Evolutionary conservation across 2,797 vertebrate genomes (phyloP).

Genomic region (Falco berigora): DNA sequence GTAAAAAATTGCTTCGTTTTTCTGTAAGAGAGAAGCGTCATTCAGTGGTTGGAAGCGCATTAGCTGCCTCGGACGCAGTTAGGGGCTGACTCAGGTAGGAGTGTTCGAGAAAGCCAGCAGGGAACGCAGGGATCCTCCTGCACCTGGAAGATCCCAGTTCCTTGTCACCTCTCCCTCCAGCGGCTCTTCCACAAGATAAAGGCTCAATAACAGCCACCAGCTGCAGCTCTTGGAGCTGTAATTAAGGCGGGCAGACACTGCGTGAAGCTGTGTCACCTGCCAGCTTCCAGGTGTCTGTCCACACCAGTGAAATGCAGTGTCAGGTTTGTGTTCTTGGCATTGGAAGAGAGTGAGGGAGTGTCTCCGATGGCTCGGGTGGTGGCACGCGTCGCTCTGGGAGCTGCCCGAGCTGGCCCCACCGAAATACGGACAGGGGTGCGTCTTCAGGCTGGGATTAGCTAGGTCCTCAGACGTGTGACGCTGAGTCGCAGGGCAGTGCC

Average conservation of each 20-base stretch:
- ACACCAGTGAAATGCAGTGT: not conserved
- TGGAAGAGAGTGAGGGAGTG: too few relatives aligned
- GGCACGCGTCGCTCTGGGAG: not conserved
- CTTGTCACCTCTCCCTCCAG: not conserved
- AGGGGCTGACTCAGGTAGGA: not conserved
- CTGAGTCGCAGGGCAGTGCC: not conserved
- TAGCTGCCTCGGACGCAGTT: not conserved
- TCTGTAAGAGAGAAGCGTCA: constrained; percentile 60
- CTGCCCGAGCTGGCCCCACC: not conserved
- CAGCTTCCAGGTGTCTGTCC: not conserved
- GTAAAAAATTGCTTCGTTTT: constrained; percentile 68
- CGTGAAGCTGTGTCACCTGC: not conserved
- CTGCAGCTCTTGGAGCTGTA: not conserved
- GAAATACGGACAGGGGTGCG: not conserved
- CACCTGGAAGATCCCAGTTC: not conserved
- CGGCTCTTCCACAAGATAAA: not conserved
- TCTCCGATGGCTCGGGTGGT: not conserved
- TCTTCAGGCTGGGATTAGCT: not conserved
- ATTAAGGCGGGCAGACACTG: not conserved
- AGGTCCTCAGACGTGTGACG: not conserved
- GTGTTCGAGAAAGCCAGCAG: not conserved
- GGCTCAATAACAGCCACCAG: not conserved
- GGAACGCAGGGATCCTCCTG: not conserved
- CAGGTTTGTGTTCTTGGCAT: not conserved
- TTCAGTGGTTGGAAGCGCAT: constrained; percentile 15